Percentiles rank a stretch among this genome's conserved stretches.
phyloP scores from a whole-genome alignment of 2,113 vertebrate species.

The Nothocercus nigrocapillus region DNA sequence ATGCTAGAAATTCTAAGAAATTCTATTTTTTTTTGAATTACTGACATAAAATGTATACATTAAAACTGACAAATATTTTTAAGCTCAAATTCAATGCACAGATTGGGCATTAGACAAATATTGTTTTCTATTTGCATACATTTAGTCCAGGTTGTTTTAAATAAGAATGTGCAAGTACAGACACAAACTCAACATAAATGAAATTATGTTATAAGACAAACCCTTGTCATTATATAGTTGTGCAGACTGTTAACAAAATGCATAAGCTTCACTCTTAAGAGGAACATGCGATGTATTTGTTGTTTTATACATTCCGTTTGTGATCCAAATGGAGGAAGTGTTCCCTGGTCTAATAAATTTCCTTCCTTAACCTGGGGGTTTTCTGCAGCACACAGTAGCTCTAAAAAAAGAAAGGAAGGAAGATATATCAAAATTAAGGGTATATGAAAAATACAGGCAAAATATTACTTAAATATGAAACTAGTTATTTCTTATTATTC shows the following conservation, averaged over 20 bases:
- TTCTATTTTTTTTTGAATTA: neutral
- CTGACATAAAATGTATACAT: neutral
- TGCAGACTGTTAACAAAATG: slow-evolving; percentile 99
- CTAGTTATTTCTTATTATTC: neutral
- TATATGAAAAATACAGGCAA: neutral
- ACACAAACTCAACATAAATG: neutral
- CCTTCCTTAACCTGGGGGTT: slow-evolving; percentile 73
- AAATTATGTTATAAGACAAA: slow-evolving; percentile 62
- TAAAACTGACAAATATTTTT: neutral
- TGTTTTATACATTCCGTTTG: slow-evolving; percentile 81
- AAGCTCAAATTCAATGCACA: neutral
- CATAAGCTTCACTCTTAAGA: slow-evolving; percentile 96
- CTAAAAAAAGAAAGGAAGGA: slow-evolving; percentile 64
- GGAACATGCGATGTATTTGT: slow-evolving; percentile 95
- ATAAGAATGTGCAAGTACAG: neutral
- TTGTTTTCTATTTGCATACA: neutral
- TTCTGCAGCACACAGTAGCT: slow-evolving; percentile 84
- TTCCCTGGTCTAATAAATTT: slow-evolving; percentile 66
- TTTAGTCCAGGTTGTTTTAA: neutral
- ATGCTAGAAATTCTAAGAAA: neutral
- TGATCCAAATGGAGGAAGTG: slow-evolving; percentile 5
- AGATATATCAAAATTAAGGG: neutral
- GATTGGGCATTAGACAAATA: neutral
- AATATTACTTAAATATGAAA: neutral
- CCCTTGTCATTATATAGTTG: slow-evolving; percentile 98